Evolutionary conservation across 1,140 invertebrate species (phyloP), one percentile per base, ranked within the genome.

Genomic region (Sycobia sp.): DNA sequence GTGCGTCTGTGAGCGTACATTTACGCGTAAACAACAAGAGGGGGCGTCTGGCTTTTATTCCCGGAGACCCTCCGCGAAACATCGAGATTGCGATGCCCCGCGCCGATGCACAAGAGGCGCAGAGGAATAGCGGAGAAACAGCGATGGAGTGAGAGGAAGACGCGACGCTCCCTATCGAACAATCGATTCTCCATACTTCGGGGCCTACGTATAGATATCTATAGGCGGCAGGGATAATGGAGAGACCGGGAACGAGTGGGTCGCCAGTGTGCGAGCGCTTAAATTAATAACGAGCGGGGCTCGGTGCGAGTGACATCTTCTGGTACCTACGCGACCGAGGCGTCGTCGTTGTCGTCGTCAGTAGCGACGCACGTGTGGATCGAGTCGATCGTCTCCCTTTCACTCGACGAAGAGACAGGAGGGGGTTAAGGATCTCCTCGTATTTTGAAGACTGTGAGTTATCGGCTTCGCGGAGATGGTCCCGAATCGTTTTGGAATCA

Each of bases 21-120:
- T 44, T 62, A 51, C 22, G 32, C 41, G 41, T 54, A 62, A 46
- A 54, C 51, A 53, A 62, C 13, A 7, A 7, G 43, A 36, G 18
- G 1, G 27, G 3, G n/a, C 16, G 11, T 3, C 9, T n/a, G 13
- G 9, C 14, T 62, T 61, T 61, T 51, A 36, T 53, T 34, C 22
- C 27, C 22, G 18, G 3, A 23, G 25, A 29, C n/a, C 55, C 46
- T 44, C 32, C 11, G 23, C 39, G 22, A n/a, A 11, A 0, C 16
- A 20, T 8, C 20, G 25, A 14, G 18, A n/a, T 29, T 38, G 16
- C n/a, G 5, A 13, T 20, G 16, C n/a, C n/a, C n/a, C n/a, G n/a
- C n/a, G n/a, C n/a, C n/a, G n/a, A n/a, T n/a, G n/a, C n/a, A n/a
- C n/a, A n/a, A n/a, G n/a, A n/a, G n/a, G n/a, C n/a, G n/a, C n/a